These are phyloP conservation scores for Caretta caretta DNA, from an alignment of 2,113 vertebrate species.

Conservation along the genomic window DNA sequence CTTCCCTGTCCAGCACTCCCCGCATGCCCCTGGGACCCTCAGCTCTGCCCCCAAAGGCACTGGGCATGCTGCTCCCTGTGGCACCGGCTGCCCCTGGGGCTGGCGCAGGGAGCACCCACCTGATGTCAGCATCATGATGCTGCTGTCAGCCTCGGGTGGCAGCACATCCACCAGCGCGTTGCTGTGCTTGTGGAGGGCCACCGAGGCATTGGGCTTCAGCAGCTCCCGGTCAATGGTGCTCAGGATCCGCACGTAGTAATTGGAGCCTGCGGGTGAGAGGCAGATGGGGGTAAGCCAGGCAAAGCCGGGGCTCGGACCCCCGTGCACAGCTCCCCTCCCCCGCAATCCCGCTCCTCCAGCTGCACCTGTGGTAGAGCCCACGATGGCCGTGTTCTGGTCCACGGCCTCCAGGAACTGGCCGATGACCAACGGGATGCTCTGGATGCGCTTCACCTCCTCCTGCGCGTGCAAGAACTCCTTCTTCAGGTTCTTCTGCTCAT, in stretches of 20 bases:
- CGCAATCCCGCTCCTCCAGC: background rate
- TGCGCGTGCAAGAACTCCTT: conserved; percentile 96
- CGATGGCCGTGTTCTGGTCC: conserved; percentile 96
- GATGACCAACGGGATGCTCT: conserved; percentile 95
- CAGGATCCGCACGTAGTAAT: conserved; percentile 95
- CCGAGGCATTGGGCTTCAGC: conserved; percentile 95
- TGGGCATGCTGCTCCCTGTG: background rate
- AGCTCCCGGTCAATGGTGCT: conserved; percentile 97
- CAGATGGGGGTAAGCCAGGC: no score
- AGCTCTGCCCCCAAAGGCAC: background rate
- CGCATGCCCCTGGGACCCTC: background rate
- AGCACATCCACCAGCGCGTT: conserved; percentile 95
- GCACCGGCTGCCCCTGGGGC: background rate
- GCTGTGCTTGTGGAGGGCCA: conserved; percentile 97
- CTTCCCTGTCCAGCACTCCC: background rate
- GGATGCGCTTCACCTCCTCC: conserved; percentile 96
- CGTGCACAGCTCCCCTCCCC: background rate
- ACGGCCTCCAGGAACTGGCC: conserved; percentile 96
- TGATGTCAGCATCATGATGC: conserved; percentile 98
- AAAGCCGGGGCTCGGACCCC: background rate
- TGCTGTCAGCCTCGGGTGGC: conserved; percentile 95
- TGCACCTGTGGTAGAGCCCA: conserved; percentile 93
- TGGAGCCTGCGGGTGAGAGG: conserved; percentile 82
- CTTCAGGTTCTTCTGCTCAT: conserved; percentile 95
- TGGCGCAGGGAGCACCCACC: conserved; percentile 67